Conservation (phyloP, 2,888 invertebrate species). For the Tinea trinotella region DNA sequence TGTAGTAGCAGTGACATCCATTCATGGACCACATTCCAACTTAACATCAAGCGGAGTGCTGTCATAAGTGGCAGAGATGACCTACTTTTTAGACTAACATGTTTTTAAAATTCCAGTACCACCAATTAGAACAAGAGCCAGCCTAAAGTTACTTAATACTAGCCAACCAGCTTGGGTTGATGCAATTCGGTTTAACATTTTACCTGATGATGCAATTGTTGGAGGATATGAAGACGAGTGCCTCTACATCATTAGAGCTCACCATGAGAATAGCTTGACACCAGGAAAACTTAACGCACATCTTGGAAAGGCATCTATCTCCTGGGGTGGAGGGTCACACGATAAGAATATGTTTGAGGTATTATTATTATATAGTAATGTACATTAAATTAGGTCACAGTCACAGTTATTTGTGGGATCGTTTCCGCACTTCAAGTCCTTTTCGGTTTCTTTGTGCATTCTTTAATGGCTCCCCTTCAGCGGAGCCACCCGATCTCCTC, state of each 20-base stretch:
- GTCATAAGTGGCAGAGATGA: no score
- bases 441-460: no score
- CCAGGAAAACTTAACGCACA: conserved; percentile 85
- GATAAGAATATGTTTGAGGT: conserved; percentile 79
- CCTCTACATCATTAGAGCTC: conserved; percentile 78
- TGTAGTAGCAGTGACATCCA: no score
- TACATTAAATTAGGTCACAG: no score
- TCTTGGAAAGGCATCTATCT: conserved; percentile 77
- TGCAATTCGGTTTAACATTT: conserved; percentile 53
- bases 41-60: no score
- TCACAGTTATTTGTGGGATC: no score
- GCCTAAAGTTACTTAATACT: conserved; percentile 32
- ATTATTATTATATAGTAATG: no score
- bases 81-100: no score
- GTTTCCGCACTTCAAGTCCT: no score
- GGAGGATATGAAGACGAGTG: conserved; percentile 77
- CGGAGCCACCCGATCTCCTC: no score
- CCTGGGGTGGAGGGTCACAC: conserved; percentile 85
- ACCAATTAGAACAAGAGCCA: conserved; percentile 22
- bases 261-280: conserved; percentile 80
- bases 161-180: conserved; percentile 77
- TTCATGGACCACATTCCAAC: no score
- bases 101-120: conserved; percentile 35
- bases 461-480: no score
- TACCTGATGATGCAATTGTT: conserved; percentile 80